Evolutionary conservation across 2,888 invertebrate genomes (phyloP).

Genomic region (Acanthococcus lagerstroemiae): DNA sequence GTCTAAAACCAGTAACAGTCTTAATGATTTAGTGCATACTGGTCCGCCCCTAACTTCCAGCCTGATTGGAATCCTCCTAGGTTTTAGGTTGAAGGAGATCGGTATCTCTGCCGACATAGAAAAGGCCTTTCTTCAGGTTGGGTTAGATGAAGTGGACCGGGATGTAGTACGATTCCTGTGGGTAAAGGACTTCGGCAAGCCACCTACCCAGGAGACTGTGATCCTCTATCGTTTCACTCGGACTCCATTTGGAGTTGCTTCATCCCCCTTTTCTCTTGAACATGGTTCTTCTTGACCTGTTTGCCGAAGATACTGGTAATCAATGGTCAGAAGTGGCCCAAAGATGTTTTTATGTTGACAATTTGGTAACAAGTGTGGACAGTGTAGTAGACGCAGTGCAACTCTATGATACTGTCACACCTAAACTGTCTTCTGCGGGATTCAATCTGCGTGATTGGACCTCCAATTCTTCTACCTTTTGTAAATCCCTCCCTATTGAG

Average conservation of each 20-base stretch:
- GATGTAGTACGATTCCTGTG: not conserved
- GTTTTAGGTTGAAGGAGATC: not conserved
- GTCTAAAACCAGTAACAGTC: not conserved
- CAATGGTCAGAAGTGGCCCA: not conserved
- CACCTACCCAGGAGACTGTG: not conserved
- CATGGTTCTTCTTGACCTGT: not conserved
- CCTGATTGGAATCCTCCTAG: not conserved
- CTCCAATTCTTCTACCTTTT: too few species aligned
- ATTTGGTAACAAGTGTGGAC: not conserved
- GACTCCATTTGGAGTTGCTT: not conserved
- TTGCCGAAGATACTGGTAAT: not conserved
- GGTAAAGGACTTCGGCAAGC: not conserved
- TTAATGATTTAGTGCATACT: not conserved
- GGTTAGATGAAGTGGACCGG: not conserved
- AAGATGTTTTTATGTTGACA: slow-evolving; percentile 1
- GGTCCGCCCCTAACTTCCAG: not conserved
- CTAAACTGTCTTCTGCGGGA: not conserved
- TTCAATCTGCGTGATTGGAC: not conserved
- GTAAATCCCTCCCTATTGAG: not conserved
- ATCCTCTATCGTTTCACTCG: not conserved
- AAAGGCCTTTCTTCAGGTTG: slow-evolving; percentile 1
- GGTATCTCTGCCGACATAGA: not conserved
- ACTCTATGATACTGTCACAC: not conserved
- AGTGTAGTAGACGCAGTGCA: not conserved
- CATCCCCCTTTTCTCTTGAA: not conserved